Conservation (phyloP, 2,888 invertebrate genomes). For the Phorcus lineatus region DNA sequence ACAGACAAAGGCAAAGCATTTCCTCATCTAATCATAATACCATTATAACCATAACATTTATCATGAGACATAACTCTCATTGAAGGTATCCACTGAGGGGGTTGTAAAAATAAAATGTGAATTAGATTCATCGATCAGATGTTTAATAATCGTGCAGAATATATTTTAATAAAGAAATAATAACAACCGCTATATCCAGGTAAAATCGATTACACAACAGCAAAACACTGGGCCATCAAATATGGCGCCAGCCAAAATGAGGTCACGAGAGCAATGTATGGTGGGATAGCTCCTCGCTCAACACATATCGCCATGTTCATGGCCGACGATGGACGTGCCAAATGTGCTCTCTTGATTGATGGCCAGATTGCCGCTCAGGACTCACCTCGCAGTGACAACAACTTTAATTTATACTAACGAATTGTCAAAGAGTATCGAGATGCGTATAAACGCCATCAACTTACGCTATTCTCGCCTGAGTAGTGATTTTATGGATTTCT, state of each 20-base stretch:
- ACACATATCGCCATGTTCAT: slow-evolving; percentile 3
- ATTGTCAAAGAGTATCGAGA: no score
- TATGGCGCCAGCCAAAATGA: slow-evolving; percentile 19
- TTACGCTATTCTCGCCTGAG: neutral
- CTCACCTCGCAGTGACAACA: neutral
- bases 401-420: neutral
- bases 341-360: neutral
- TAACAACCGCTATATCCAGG: no score
- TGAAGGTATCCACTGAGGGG: no score
- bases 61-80: no score
- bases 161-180: no score
- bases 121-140: no score
- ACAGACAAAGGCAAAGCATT: no score
- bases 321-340: neutral
- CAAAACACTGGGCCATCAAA: neutral
- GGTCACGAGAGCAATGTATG: slow-evolving; percentile 18
- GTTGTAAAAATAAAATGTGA: no score
- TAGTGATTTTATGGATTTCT: neutral
- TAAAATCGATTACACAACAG: no score
- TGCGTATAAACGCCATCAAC: neutral
- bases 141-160: no score
- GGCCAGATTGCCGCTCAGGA: neutral
- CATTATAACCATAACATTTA: no score
- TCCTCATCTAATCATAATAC: no score
- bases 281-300: neutral